Conservation (phyloP, 2,797 vertebrate species). For the Cynopterus sphinx region DNA sequence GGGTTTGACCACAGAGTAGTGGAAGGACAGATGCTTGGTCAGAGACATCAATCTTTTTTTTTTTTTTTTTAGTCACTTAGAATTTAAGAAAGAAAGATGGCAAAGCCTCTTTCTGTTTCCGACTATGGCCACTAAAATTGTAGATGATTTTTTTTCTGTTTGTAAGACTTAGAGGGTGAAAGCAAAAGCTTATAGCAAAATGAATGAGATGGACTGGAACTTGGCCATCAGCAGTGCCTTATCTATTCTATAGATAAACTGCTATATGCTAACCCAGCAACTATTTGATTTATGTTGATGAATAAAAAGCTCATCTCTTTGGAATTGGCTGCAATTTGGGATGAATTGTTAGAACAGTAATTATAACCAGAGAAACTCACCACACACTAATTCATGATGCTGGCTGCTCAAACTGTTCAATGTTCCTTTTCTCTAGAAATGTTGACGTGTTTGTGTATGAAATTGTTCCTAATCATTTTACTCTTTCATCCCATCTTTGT, state of each 20-base stretch:
- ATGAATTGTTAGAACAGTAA: constrained; percentile 48
- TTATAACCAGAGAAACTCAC: constrained; percentile 46
- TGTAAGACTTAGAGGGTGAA: neutral
- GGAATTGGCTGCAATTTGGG: constrained; percentile 53
- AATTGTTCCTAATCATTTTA: neutral
- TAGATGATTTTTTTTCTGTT: neutral
- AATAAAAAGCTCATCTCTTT: constrained; percentile 49
- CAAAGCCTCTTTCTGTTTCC: neutral
- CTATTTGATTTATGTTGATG: constrained; percentile 6
- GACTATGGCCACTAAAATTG: neutral
- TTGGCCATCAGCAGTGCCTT: neutral
- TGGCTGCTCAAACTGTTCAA: neutral
- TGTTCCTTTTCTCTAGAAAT: constrained; percentile 32
- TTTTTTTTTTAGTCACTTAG: neutral
- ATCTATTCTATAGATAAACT: constrained; percentile 21
- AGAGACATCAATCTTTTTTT: neutral
- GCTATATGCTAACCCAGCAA: neutral
- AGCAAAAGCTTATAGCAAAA: neutral
- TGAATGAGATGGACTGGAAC: neutral
- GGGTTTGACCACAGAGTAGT: neutral
- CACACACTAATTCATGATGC: constrained; percentile 22
- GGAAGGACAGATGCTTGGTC: neutral
- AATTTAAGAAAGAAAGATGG: neutral
- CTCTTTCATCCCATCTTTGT: neutral
- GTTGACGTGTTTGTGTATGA: neutral